Evolutionary conservation across 2,888 invertebrate species (phyloP), one percentile per base, ranked within the genome.

Genomic region (Isoperla grammatica): DNA sequence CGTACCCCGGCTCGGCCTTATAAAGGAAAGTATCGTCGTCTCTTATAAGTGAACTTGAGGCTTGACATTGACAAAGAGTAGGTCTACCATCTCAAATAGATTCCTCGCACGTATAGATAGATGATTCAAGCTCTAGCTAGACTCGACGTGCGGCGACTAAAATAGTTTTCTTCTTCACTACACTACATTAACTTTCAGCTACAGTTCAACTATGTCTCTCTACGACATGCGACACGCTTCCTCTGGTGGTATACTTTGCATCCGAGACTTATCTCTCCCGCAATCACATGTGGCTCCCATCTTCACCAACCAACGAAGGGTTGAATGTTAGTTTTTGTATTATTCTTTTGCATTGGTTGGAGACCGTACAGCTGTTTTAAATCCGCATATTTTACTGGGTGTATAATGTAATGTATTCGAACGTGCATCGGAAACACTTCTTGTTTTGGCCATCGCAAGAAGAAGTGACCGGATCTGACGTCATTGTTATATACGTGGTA

Each of bases 401-500:
- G 4, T 8, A 49, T 29, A 23, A 49, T 23, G 13, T 13, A 49
- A 46, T 46, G 46, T 46, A 46, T 46, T 46, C 46, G 3, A n/a
- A 5, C 23, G 49, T 29, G 29, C n/a, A 15, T 22, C 22, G 49
- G 49, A 49, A 49, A 49, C 49, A 8, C 40, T 4, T 40, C 40
- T 40, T 12, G 40, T 15, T 40, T 40, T 40, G 40, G 40, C n/a
- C 15, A 40, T 15, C 50, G 35, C 29, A 37, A 50, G 29, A 29
- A 35, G n/a, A 35, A 50, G 37, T 50, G 50, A 50, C 53, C 53
- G 53, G 53, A 53, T 39, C 11, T 53, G 53, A 53, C 53, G 53
- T 53, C 49, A 50, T 35, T 15, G 49, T 29, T 15, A n/a, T n/a
- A n/a, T n/a, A 15, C 15, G 15, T 35, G 49, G 49, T n/a, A 29